Evolutionary conservation across 2,113 vertebrate species (phyloP).

Genomic region (Tylochromis polylepis): DNA sequence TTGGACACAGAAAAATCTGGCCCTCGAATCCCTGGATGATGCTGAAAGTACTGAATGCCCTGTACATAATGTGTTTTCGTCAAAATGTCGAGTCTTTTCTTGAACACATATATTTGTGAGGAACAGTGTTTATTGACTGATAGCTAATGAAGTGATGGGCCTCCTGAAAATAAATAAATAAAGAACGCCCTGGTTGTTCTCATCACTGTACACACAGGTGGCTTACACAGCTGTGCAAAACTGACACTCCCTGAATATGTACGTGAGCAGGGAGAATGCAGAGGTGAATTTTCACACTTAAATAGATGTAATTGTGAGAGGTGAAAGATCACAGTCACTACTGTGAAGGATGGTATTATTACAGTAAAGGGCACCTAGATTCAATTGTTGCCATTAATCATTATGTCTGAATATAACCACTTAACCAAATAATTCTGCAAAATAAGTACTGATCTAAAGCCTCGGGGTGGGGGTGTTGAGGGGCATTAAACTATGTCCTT

Average conservation of each 20-base stretch:
- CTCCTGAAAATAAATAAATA: not conserved
- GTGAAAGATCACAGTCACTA: not conserved
- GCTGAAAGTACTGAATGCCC: not conserved
- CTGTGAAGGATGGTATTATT: slow-evolving; percentile 33
- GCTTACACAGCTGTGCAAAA: not conserved
- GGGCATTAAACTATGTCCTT: not conserved
- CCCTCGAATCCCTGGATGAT: fast-evolving
- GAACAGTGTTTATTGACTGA: not conserved
- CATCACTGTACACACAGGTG: not conserved
- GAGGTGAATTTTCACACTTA: not conserved
- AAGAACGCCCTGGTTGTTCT: not conserved
- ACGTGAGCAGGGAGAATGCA: not conserved
- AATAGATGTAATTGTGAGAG: not conserved
- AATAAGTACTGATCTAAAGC: not conserved
- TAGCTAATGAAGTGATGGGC: not conserved
- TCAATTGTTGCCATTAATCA: slow-evolving; percentile 1
- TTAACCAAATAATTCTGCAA: not conserved
- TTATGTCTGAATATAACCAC: not conserved
- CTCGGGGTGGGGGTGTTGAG: not conserved
- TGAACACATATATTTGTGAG: not conserved
- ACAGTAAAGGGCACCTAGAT: not conserved
- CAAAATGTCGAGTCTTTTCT: not conserved
- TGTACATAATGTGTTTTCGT: not conserved
- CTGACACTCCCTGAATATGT: not conserved
- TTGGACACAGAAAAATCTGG: not conserved